Conservation (phyloP, 2,113 vertebrate species). For the Sapayoa aenigma region DNA sequence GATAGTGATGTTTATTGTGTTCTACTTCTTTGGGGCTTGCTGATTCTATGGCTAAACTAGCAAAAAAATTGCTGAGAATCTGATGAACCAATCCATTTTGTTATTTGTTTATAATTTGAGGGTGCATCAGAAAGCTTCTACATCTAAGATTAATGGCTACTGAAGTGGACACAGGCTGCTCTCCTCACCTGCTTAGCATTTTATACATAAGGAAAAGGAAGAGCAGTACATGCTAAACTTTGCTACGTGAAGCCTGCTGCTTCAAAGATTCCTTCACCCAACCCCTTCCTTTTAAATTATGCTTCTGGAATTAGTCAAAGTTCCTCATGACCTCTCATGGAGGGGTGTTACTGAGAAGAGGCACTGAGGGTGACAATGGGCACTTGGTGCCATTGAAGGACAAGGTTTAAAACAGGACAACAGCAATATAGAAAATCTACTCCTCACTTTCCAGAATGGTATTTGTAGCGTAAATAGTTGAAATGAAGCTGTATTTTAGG, state of each 20-base stretch:
- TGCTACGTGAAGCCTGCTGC: background rate
- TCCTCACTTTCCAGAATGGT: background rate
- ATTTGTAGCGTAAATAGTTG: background rate
- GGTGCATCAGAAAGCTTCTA: background rate
- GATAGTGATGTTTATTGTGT: background rate
- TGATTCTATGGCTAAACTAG: background rate
- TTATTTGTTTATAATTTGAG: background rate
- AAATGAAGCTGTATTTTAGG: background rate
- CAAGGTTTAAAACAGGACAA: background rate
- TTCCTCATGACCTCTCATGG: background rate
- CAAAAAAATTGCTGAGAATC: background rate
- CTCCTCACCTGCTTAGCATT: background rate
- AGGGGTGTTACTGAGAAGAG: background rate
- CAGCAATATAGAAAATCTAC: background rate
- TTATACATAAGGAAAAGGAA: background rate
- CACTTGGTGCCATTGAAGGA: background rate
- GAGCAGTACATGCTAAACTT: background rate
- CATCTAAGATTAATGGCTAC: background rate
- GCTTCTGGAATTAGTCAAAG: background rate
- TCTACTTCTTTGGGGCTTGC: background rate
- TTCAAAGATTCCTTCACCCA: background rate
- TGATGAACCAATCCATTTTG: background rate
- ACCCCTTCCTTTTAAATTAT: background rate
- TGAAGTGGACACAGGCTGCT: background rate
- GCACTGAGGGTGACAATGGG: background rate